Percentiles rank a stretch among this genome's conserved stretches.
Conservation (phyloP, 2,888 invertebrate genomes). For the Leptura quadrifasciata region DNA sequence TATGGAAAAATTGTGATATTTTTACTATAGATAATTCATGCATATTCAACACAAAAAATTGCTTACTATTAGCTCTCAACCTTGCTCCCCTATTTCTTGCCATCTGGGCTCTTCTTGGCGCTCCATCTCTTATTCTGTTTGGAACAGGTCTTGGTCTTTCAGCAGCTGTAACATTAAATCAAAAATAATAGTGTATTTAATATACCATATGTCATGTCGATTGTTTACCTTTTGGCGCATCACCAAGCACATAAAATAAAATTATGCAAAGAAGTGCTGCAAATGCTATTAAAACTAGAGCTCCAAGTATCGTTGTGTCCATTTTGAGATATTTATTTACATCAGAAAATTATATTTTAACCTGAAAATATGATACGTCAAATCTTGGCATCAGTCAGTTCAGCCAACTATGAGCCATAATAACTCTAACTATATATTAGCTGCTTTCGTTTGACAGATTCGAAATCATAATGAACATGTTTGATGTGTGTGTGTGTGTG, state of each 20-base stretch:
- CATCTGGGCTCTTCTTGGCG: slow-evolving; percentile 82
- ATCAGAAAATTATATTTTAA: too few relatives aligned
- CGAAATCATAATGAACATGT: too few relatives aligned
- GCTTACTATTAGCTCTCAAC: slow-evolving; percentile 74
- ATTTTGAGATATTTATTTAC: slow-evolving; percentile 62
- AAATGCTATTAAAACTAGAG: slow-evolving; percentile 71
- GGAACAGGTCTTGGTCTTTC: slow-evolving; percentile 65
- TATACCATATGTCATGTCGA: slow-evolving; percentile 14
- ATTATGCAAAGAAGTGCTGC: slow-evolving; percentile 71
- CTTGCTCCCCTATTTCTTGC: slow-evolving; percentile 83
- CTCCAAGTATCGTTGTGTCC: slow-evolving; percentile 74
- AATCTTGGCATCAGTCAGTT: too few relatives aligned
- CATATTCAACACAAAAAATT: too few relatives aligned
- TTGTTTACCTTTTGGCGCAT: slow-evolving; percentile 50
- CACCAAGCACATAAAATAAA: slow-evolving; percentile 66
- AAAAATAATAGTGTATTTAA: background rate
- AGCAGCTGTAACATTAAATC: slow-evolving; percentile 41
- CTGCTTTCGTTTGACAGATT: too few relatives aligned
- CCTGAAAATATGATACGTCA: too few relatives aligned
- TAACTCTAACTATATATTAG: too few relatives aligned
- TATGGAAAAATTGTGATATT: too few relatives aligned
- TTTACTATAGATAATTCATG: too few relatives aligned
- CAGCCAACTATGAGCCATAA: too few relatives aligned
- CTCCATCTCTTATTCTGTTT: slow-evolving; percentile 74
- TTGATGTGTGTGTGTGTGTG: too few relatives aligned